Evolutionary conservation across 2,797 vertebrate genomes (phyloP), one percentile per base, ranked within the genome.

Genomic region (Eremophila alpestris): DNA sequence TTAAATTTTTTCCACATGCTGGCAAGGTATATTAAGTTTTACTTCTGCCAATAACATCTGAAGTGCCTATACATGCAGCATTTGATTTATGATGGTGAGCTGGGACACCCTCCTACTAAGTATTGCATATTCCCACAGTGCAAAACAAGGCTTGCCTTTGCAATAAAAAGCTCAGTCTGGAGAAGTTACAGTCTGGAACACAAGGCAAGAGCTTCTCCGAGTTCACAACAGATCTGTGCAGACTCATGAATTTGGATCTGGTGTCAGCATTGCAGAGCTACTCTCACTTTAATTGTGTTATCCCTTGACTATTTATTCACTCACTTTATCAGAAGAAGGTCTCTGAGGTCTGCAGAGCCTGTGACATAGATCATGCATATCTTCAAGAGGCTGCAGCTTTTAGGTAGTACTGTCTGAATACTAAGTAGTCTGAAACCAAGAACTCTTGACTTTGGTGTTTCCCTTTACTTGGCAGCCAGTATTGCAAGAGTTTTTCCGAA

Each of bases 1-100:
- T 88, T 73, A 91, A 79, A 86, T 84, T 91, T 91, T 95, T 96
- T 92, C 94, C 94, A 93, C 65, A 46, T 93, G 87, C 89, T 91
- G 85, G 87, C 52, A 84, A 90, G 38, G 82, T 81, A 8, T 76
- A 86, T 95, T 95, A 88, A 73, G 83, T 91, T 92, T 95, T 83
- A 88, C n/a, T 94, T 90, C 59, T 96, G 63, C 92, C 77, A 89
- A 10, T 75, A 83, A 75, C 63, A 67, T 62, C 67, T 84, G 36
- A 87, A 90, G 59, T 79, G 29, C 81, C 63, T 82, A 5, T 70
- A 63, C 38, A 34, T 59, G 59, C 32, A 74, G 56, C 36, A 15
- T 63, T 90, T 94, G 63, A 89, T 91, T 96, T 94, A 87, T 16
- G 5, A 5, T 23, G 38, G 77, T 41, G 75, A 89, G 27, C 34